These are phyloP conservation scores for Grammomys surdaster DNA, from an alignment of 2,113 vertebrate genomes.

Conservation along the genomic window DNA sequence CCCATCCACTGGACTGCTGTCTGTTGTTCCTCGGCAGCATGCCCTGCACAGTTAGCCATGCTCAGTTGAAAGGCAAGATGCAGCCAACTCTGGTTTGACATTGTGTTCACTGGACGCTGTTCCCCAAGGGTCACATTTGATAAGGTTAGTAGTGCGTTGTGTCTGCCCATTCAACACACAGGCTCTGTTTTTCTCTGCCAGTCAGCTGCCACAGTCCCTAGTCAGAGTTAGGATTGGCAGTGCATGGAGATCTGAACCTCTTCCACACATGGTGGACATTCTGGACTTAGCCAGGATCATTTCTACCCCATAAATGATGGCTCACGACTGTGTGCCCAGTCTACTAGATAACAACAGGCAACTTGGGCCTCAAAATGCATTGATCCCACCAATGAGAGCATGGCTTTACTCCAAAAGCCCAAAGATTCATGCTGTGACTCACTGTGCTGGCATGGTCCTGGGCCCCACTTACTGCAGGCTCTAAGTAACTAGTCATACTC, in stretches of 20 bases:
- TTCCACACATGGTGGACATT: rapidly evolving
- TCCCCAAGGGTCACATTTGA: too few relatives aligned
- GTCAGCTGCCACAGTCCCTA: background rate
- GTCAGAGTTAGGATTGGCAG: background rate
- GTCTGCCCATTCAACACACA: background rate
- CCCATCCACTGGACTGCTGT: background rate
- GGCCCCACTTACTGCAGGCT: background rate
- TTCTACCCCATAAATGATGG: background rate
- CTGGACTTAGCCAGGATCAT: background rate
- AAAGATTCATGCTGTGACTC: background rate
- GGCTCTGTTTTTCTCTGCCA: background rate
- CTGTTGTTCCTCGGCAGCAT: background rate
- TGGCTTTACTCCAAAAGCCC: background rate
- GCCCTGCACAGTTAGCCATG: background rate
- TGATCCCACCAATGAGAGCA: background rate
- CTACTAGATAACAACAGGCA: background rate
- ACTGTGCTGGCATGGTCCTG: background rate
- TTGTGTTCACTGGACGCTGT: background rate
- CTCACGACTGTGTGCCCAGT: background rate
- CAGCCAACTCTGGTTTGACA: background rate
- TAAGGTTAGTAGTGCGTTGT: background rate
- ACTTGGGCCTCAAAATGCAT: background rate
- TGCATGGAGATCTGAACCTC: too few relatives aligned
- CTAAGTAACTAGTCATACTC: too few relatives aligned
- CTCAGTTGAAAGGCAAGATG: background rate